phyloP scores from a whole-genome alignment of 2,888 invertebrate genomes.

The Eupithecia tripunctaria region DNA sequence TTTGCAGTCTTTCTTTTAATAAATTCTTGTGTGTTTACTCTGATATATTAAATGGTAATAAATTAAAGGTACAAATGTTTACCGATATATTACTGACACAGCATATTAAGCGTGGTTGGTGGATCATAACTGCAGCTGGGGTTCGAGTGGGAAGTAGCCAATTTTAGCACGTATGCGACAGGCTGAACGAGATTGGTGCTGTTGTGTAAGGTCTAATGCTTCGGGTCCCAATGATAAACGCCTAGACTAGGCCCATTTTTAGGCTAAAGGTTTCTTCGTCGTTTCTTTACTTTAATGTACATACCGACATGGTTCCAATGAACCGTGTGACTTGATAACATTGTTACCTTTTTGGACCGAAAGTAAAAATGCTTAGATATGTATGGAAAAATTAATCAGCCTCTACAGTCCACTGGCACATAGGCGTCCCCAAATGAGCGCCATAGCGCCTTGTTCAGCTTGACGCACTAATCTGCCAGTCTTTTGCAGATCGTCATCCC shows the following conservation, averaged over 20 bases:
- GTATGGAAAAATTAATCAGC: no score
- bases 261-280: no score
- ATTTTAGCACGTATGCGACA: constrained; percentile 20
- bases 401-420: no score
- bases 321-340: no score
- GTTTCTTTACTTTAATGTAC: no score
- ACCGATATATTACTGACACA: not conserved
- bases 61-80: not conserved
- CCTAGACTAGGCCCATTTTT: not conserved
- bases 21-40: not conserved
- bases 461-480: no score
- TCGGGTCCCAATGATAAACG: not conserved
- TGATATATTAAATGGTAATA: not conserved
- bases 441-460: no score
- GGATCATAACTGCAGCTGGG: constrained; percentile 6
- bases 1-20: not conserved
- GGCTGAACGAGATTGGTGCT: not conserved
- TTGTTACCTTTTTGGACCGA: no score
- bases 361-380: no score
- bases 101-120: not conserved
- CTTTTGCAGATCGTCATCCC: no score
- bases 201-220: not conserved
- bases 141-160: constrained; percentile 26
- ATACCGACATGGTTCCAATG: no score
- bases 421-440: no score